These are phyloP conservation scores for Colletes gigas DNA, from an alignment of 1,140 invertebrate species.

Conservation along the genomic window DNA sequence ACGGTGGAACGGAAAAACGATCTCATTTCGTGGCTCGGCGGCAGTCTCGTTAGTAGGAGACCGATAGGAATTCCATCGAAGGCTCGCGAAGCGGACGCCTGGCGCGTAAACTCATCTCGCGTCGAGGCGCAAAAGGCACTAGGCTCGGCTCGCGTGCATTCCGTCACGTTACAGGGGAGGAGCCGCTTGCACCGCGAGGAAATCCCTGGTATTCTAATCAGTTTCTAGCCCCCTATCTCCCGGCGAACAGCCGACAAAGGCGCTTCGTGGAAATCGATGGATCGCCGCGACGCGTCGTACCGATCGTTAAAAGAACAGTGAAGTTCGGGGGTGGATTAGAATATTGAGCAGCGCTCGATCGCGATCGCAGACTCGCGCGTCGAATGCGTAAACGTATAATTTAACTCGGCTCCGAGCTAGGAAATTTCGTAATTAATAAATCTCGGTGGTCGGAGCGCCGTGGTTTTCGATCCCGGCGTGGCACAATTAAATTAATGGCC, in stretches of 20 bases:
- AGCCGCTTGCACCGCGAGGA: conserved; percentile 47
- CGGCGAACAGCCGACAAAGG: conserved; percentile 17
- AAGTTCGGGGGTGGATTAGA: neutral
- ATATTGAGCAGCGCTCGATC: neutral
- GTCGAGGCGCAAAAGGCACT: conserved; percentile 34
- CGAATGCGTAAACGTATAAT: neutral
- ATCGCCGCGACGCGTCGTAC: conserved; percentile 7
- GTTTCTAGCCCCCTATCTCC: conserved; percentile 43
- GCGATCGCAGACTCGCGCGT: neutral
- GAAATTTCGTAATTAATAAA: conserved; percentile 55
- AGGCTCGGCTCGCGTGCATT: conserved; percentile 56
- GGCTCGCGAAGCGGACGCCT: conserved; percentile 1
- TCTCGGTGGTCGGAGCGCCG: conserved; percentile 1
- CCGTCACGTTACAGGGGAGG: conserved; percentile 60
- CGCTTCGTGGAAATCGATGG: conserved; percentile 29
- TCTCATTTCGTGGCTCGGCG: neutral
- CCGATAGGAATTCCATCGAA: conserved; percentile 34
- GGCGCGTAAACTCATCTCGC: conserved; percentile 42
- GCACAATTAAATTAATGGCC: conserved; percentile 71
- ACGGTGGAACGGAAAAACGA: conserved; percentile 8
- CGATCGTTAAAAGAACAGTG: conserved; percentile 26
- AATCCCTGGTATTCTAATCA: conserved; percentile 59
- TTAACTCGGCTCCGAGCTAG: conserved; percentile 14
- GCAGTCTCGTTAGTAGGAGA: conserved; percentile 27
- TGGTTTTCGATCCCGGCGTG: conserved; percentile 19